Percentiles rank a stretch among this genome's conserved stretches.
Evolutionary conservation across 2,113 vertebrate genomes (phyloP).

Genomic region (Anolis carolinensis): DNA sequence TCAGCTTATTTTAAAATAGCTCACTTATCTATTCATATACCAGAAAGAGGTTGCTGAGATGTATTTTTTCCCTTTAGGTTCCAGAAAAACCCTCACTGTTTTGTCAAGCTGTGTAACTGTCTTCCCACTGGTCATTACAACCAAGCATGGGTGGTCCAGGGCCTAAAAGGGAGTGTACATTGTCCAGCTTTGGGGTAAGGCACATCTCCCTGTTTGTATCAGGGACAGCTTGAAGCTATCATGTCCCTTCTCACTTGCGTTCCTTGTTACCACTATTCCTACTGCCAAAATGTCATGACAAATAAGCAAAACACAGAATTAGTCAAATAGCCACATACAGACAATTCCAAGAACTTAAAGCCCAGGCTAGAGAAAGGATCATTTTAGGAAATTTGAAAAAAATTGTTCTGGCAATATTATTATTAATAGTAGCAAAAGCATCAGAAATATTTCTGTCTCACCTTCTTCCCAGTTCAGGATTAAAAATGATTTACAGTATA

Average conservation of each 20-base stretch:
- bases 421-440: no score
- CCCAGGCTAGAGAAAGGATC: neutral
- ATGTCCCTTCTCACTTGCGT: neutral
- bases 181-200: neutral
- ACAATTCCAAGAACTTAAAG: neutral
- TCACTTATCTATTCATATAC: neutral
- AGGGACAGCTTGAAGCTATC: neutral
- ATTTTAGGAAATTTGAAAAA: neutral
- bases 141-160: no score
- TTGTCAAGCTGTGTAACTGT: neutral
- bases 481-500: no score
- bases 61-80: neutral
- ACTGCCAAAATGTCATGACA: neutral
- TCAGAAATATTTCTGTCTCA: no score
- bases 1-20: neutral
- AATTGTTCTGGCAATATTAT: no score
- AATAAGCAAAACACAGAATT: neutral
- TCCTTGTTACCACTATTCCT: neutral
- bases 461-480: no score
- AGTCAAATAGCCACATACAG: neutral
- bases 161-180: no score
- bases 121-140: neutral
- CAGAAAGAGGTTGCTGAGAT: neutral
- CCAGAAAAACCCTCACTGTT: no score
- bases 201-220: neutral